A percentile compares a stretch with the other conserved stretches of the same genome.
Evolutionary conservation across 1,140 invertebrate genomes (phyloP).

Genomic region (Myzus persicae): DNA sequence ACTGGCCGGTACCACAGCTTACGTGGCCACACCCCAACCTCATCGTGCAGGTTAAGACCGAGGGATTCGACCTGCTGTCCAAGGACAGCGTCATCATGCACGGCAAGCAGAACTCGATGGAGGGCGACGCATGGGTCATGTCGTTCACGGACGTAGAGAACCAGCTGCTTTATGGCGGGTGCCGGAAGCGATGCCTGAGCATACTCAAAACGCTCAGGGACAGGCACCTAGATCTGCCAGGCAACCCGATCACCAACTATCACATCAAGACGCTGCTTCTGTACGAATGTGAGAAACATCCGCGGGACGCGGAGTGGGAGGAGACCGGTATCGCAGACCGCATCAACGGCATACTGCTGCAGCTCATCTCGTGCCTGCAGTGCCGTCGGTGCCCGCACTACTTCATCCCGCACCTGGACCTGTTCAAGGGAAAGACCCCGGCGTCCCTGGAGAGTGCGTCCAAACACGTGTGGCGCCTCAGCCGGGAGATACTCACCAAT

Average conservation of each 20-base stretch:
- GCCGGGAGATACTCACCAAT: conserved; percentile 92
- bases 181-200: conserved; percentile 86
- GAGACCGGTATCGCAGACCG: conserved; percentile 91
- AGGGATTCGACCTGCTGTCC: conserved; percentile 95
- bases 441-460: conserved; percentile 93
- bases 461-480: conserved; percentile 95
- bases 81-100: conserved; percentile 87
- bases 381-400: conserved; percentile 96
- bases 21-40: conserved; percentile 94
- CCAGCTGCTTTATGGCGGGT: conserved; percentile 86
- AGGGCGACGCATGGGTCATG: conserved; percentile 97
- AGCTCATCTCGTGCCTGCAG: conserved; percentile 96
- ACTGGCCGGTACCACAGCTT: conserved; percentile 92
- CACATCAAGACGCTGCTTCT: conserved; percentile 94
- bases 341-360: conserved; percentile 95
- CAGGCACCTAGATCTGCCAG: conserved; percentile 90
- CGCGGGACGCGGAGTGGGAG: conserved; percentile 94
- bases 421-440: conserved; percentile 94
- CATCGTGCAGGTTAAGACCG: conserved; percentile 94
- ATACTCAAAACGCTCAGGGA: conserved; percentile 94
- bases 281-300: conserved; percentile 99
- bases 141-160: conserved; percentile 95
- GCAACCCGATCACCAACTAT: conserved; percentile 92
- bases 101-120: conserved; percentile 95
- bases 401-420: conserved; percentile 89